Conservation (phyloP, 2,113 vertebrate species). For the Oreochromis spilurus region DNA sequence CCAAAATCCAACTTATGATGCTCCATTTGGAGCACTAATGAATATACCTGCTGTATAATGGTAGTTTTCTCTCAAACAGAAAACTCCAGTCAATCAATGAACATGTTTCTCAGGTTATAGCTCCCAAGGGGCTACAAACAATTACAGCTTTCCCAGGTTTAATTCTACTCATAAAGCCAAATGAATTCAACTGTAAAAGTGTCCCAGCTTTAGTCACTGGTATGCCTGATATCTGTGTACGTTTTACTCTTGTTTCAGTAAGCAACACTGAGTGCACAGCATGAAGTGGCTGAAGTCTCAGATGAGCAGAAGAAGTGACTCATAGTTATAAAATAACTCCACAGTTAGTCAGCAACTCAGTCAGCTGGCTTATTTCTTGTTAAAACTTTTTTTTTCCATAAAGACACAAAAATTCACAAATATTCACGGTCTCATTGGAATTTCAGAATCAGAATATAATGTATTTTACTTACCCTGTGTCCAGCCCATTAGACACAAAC, state of each 20-base stretch:
- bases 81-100: background rate
- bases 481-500: conserved; percentile 20
- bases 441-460: background rate
- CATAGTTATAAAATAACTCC: conserved; percentile 1
- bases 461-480: conserved; percentile 34
- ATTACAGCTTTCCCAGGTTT: background rate
- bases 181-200: background rate
- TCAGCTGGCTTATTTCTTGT: background rate
- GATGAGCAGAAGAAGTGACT: conserved; percentile 11
- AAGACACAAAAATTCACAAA: background rate
- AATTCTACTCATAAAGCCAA: background rate
- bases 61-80: background rate
- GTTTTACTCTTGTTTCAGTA: background rate
- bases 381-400: background rate
- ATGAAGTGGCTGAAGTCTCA: background rate
- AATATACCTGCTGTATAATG: background rate
- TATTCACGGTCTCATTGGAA: accelerated
- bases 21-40: background rate
- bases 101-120: background rate
- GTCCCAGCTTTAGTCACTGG: background rate
- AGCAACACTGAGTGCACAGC: background rate
- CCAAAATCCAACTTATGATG: background rate
- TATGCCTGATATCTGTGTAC: background rate
- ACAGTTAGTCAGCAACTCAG: background rate
- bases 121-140: background rate